Base-by-base conservation (phyloP, 2,888 invertebrate genomes). In the Lasioglossum marginatum region DNA sequence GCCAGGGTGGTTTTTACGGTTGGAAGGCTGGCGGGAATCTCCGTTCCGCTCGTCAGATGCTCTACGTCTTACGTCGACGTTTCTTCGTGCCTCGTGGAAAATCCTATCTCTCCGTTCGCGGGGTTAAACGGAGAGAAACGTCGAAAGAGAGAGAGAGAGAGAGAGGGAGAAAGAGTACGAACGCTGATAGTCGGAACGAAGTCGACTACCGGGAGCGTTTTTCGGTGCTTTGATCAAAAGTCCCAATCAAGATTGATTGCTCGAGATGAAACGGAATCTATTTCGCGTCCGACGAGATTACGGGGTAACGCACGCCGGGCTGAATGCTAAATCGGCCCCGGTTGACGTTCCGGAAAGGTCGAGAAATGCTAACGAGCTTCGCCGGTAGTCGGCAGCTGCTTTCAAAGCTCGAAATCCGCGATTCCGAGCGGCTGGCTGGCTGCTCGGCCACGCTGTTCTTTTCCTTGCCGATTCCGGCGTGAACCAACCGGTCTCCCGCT, bases 241-340 rank as follows among this genome's bases (percentile, higher is more conserved):
- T 92, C 91, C 89, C 93, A 93, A 93, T 93, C 93, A 93, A 90
- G 92, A 93, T 93, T 92, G 93, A 93, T 93, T 93, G 93, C 91
- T 88, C 88, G 87, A 91, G 92, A 92, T 93, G 91, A 91, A 93
- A 93, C 91, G 92, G 91, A 91, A 92, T 93, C 92, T 91, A 91
- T 91, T 89, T 88, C 87, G 89, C 84, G 86, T 82, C 79, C 88
- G 86, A 89, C 83, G 80, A 81, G 87, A 89, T 87, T 88, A 83
- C 88, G 63, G 84, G 71, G 74, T 77, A 81, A 86, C 82, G 73
- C 81, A 79, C 79, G n/a, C 72, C 60, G 52, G 74, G 75, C 77
- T 85, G 88, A 87, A 88, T 85, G 86, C 81, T 71, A 86, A 88
- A 88, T 89, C 87, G 73, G 57, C 40, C 57, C 52, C 74, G 81